Percentiles rank a stretch among this genome's conserved stretches.
Evolutionary conservation across 2,888 invertebrate genomes (phyloP).

Genomic region (Parapristionchus giblindavisi): DNA sequence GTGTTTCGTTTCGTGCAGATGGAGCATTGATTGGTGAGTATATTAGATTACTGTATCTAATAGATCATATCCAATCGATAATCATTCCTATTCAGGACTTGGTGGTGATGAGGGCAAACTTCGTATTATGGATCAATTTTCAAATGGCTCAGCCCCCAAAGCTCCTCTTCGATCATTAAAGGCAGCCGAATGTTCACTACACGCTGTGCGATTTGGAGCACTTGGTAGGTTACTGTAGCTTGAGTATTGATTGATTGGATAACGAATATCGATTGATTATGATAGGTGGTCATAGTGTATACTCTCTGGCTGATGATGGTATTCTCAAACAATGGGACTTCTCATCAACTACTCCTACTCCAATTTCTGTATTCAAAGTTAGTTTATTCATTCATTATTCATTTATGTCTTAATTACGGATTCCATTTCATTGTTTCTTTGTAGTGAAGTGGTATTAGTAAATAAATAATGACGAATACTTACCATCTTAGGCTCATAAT

Average conservation of each 20-base stretch:
- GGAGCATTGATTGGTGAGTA: constrained; percentile 69
- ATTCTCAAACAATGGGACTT: constrained; percentile 60
- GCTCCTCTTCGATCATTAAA: constrained; percentile 34
- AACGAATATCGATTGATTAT: background rate
- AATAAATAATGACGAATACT: too few relatives aligned
- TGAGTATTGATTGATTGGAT: constrained; percentile 34
- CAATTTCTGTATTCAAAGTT: constrained; percentile 33
- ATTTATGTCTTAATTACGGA: too few relatives aligned
- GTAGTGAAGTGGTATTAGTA: too few relatives aligned
- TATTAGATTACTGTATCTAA: background rate
- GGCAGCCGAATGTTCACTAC: constrained; percentile 38
- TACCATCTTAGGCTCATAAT: constrained; percentile 58
- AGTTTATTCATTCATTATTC: too few relatives aligned
- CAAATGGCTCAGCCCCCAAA: background rate
- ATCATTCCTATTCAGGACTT: constrained; percentile 73
- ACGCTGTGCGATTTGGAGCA: constrained; percentile 44
- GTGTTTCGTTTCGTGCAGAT: constrained; percentile 71
- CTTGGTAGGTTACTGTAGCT: constrained; percentile 31
- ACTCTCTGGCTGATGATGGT: constrained; percentile 65
- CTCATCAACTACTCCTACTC: constrained; percentile 46
- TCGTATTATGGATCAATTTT: constrained; percentile 82
- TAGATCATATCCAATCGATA: background rate
- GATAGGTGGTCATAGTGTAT: constrained; percentile 45
- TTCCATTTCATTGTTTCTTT: too few relatives aligned
- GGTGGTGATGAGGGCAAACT: constrained; percentile 89